These are phyloP conservation scores for Himantopus leucocephalus DNA, from an alignment of 2,113 vertebrate genomes.

Conservation along the genomic window DNA sequence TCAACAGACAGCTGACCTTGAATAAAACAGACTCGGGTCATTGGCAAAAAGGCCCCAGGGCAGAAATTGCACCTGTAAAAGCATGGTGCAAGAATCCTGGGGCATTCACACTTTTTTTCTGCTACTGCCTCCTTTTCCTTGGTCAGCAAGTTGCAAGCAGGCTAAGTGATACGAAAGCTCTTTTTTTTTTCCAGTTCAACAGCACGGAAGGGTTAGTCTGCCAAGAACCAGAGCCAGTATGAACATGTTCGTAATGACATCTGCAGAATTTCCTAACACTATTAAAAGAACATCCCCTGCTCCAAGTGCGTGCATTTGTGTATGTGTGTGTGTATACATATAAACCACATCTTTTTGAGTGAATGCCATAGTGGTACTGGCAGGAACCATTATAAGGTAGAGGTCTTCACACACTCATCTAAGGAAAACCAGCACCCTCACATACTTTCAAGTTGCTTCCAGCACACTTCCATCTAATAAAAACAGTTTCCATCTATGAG, in stretches of 20 bases:
- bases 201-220: background rate
- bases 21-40: background rate
- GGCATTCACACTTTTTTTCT: background rate
- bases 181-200: background rate
- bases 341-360: background rate
- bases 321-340: background rate
- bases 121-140: background rate
- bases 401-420: background rate
- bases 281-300: background rate
- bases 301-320: background rate
- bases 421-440: background rate
- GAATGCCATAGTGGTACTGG: background rate
- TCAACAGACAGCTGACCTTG: background rate
- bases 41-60: background rate
- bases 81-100: background rate
- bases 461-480: background rate
- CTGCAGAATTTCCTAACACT: constrained; percentile 33
- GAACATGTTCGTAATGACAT: constrained; percentile 29
- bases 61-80: background rate
- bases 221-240: constrained; percentile 13
- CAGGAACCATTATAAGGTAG: background rate
- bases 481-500: background rate
- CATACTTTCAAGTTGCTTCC: background rate
- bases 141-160: background rate
- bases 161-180: background rate